Evolutionary conservation across 2,888 invertebrate species (phyloP), one percentile per base, ranked within the genome.

Genomic region (Synanthedon andrenaeformis): DNA sequence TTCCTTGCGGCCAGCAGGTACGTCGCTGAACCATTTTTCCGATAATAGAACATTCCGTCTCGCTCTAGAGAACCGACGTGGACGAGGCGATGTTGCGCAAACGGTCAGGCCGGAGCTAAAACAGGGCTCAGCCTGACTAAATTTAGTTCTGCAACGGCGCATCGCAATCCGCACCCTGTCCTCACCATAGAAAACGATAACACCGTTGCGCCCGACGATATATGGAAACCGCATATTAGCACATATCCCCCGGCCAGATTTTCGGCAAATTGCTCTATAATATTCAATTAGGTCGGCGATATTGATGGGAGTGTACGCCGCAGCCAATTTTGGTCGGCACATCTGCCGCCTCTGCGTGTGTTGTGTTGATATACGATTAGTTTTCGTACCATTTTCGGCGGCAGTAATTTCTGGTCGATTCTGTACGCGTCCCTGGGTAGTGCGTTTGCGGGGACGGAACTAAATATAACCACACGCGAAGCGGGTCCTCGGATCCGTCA

Each of bases 191-290:
- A 78, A 78, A 79, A 82, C 84, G 80, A 82, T 80, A 79, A 74
- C 78, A 64, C 73, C 67, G 74, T 69, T 69, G 52, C 64, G 69
- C 66, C 67, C 64, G 65, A 72, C 79, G 76, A 79, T 84, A 83
- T 82, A 84, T 75, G 75, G 82, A 69, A 63, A 82, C 85, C 86
- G 81, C 85, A 84, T 73, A 82, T 72, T 78, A 77, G 67, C 60
- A 60, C 62, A 59, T 56, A 61, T 54, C 65, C 67, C 35, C 62
- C 74, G 71, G 82, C 84, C 86, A 82, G 85, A 83, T 85, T 85
- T 86, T 85, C 84, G 78, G 79, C 80, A 85, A 84, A 86, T 85
- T 82, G 84, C 74, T 76, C 82, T 82, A 83, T 85, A 82, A 86
- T 86, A 85, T 85, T 86, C 86, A 85, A 85, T 86, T 85, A 86